Evolutionary conservation across 2,888 invertebrate species (phyloP), one percentile per base, ranked within the genome.

Genomic region (Cerceris ruficornis): DNA sequence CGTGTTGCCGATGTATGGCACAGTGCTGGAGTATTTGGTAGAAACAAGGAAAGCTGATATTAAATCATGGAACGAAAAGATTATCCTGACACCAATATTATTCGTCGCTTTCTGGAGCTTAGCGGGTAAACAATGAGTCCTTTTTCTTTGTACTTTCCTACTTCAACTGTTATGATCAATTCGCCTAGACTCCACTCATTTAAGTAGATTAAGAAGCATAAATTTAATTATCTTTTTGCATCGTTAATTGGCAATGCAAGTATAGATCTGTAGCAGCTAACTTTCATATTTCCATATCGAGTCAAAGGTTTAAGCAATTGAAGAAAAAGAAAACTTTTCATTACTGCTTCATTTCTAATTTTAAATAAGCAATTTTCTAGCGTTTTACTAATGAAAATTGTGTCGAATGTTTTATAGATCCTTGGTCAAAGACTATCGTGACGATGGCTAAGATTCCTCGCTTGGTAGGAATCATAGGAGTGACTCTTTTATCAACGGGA

Each of bases 61-160:
- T 70, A 79, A 87, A 67, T 42, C 95, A 86, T 95, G 95, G 95
- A 94, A 94, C 59, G 93, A 94, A 71, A 93, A 94, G 77, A 92
- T 95, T 67, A 93, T 94, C 2, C 89, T 95, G 69, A 94, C 95
- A 64, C 95, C 95, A 0, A 93, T 95, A 80, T 92, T 95, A 80
- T 94, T 94, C 89, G 92, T 93, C 46, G 94, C 94, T 9, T 94
- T 94, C 81, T 93, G 94, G 89, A 93, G 94, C 58, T 92, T 95
- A 69, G 88, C 93, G 82, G 93, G 94, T 93, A 91, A 0, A 46
- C 42, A 39, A 50, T 17, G 1, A 8, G 49, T 8, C 50, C 6
- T 11, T 7, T 7, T 50, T 7, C 50, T 46, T 11, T 46, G 11
- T 46, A 46, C 6, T 6, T 46, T 46, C 1, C 46, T 46, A 43